Evolutionary conservation across 2,113 vertebrate species (phyloP), one percentile per base, ranked within the genome.

Genomic region (Hemibagrus wyckioides): DNA sequence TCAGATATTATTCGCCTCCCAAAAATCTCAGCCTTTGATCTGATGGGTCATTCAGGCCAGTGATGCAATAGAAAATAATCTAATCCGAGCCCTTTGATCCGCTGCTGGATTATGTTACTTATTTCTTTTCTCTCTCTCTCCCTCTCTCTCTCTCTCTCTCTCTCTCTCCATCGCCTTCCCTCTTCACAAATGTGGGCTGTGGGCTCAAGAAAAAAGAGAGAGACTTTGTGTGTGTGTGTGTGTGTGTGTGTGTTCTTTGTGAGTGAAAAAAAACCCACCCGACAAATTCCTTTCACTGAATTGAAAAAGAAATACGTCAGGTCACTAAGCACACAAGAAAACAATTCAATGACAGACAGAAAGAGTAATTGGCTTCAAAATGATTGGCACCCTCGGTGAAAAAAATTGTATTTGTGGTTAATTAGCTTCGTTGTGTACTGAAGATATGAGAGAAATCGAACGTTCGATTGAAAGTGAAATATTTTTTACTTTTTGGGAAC

Each of bases 11-110:
- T 93, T 93, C 89, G 75, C 86, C 89, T 33, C 14, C 92, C 91
- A 36, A 92, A 94, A 95, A 95, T 95, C 94, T 93, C 92, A 84
- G 93, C 91, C 93, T 95, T 96, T 96, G 94, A 95, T 95, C 94
- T 91, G 89, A 94, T 93, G 89, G 91, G 91, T 92, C 92, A 92
- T 92, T 94, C 89, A 92, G 91, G 89, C 88, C 86, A 85, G 85
- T 93, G 92, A 94, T 94, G 93, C 91, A 93, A 94, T 89, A 90
- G 88, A 93, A 94, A 89, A 94, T 92, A 93, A 94, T 94, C 92
- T 90, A 92, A 54, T 93, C 83, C 44, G 54, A 84, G 81, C 82
- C 92, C 91, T 94, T 93, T 94, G 90, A 94, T 94, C 93, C 91
- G 76, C 41, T 84, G 54, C 63, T 90, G 93, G 93, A 96, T 95